Percentiles rank a stretch among this genome's conserved stretches.
phyloP scores from a whole-genome alignment of 2,797 vertebrate species.

The Cossypha heuglini region DNA sequence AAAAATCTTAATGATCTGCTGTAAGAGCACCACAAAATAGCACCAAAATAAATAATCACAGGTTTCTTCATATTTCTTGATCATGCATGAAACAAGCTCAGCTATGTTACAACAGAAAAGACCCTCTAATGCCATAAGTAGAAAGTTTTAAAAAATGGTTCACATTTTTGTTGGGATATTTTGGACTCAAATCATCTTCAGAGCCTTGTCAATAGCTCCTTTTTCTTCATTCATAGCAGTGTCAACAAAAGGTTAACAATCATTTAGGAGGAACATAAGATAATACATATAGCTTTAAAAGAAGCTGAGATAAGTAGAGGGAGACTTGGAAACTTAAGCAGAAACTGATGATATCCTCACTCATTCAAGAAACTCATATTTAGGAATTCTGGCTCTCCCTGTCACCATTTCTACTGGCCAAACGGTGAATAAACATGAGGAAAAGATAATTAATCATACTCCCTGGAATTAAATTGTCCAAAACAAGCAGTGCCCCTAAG shows the following conservation, averaged over 20 bases:
- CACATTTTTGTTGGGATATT: not conserved
- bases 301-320: not conserved
- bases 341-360: not conserved
- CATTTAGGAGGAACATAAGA: not conserved
- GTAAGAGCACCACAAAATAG: not conserved
- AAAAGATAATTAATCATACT: not conserved
- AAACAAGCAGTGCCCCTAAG: not conserved
- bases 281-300: not conserved
- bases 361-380: not conserved
- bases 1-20: not conserved
- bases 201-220: not conserved
- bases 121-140: not conserved
- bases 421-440: not conserved
- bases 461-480: not conserved
- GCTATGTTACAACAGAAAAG: not conserved
- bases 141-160: not conserved
- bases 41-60: not conserved
- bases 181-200: not conserved
- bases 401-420: not conserved
- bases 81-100: not conserved
- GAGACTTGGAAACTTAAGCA: not conserved
- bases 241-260: not conserved
- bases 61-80: not conserved
- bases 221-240: not conserved
- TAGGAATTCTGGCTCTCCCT: not conserved